Evolutionary conservation across 2,797 vertebrate genomes (phyloP).

Genomic region (Chrysocyon brachyurus): DNA sequence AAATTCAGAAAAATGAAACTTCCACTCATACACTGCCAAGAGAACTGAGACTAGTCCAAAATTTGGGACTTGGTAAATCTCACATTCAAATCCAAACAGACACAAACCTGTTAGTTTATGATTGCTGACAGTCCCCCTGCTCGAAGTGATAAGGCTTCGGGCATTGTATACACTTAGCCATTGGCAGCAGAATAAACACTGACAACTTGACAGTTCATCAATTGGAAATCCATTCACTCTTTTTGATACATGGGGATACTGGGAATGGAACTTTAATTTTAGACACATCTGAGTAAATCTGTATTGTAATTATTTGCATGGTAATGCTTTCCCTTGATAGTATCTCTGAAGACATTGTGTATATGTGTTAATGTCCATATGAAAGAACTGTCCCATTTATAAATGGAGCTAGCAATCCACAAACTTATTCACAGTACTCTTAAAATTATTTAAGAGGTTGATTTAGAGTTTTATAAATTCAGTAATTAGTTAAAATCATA

Average conservation of each 20-base stretch:
- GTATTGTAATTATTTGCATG: background rate
- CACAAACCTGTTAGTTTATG: background rate
- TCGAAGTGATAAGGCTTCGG: conserved; percentile 30
- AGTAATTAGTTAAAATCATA: background rate
- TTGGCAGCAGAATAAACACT: conserved; percentile 44
- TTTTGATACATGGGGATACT: conserved; percentile 12
- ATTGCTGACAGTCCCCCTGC: conserved; percentile 55
- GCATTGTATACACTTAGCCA: background rate
- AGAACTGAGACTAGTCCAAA: background rate
- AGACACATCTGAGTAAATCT: background rate
- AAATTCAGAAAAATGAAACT: conserved; percentile 65
- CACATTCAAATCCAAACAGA: conserved; percentile 47
- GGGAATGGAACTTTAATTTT: conserved; percentile 33
- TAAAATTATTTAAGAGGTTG: background rate
- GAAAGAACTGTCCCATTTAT: background rate
- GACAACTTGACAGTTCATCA: conserved; percentile 68
- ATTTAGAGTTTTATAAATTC: background rate
- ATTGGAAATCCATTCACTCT: background rate
- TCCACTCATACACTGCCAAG: conserved; percentile 9
- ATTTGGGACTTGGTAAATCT: background rate
- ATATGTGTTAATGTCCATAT: background rate
- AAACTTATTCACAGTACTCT: background rate
- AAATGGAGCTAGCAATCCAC: background rate
- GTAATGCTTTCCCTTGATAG: background rate
- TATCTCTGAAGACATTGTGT: background rate